Conservation (phyloP, 1,140 invertebrate genomes). For the Drosophila trapezifrons region DNA sequence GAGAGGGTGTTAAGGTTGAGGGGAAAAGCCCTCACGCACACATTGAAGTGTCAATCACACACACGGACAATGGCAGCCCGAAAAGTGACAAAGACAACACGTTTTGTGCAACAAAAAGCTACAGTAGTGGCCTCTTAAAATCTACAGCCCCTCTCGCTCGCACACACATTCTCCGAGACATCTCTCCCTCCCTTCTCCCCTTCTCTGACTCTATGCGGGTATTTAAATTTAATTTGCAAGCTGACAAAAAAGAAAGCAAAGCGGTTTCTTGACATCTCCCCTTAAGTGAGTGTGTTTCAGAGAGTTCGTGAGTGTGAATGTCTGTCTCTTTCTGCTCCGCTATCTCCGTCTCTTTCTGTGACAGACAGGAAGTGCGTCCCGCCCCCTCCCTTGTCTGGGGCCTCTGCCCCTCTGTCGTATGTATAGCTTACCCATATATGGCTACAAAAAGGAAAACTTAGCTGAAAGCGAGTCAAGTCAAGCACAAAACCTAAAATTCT, state of each 20-base stretch:
- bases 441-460: conserved; percentile 45
- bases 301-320: conserved; percentile 14
- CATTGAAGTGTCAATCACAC: conserved; percentile 48
- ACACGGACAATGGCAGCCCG: conserved; percentile 41
- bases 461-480: conserved; percentile 47
- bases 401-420: not conserved
- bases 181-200: conserved; percentile 2
- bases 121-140: conserved; percentile 53
- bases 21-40: conserved; percentile 28
- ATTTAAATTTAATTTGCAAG: conserved; percentile 78
- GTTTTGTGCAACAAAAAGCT: conserved; percentile 44
- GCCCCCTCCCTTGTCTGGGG: not conserved
- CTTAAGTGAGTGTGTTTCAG: conserved; percentile 35
- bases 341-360: conserved; percentile 20
- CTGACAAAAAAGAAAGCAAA: conserved; percentile 75
- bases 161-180: conserved; percentile 7
- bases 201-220: conserved; percentile 59
- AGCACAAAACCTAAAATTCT: conserved; percentile 46
- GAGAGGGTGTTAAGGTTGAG: not conserved
- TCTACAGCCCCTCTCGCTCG: conserved; percentile 13
- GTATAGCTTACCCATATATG: conserved; percentile 34
- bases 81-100: conserved; percentile 52
- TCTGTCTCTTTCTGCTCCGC: conserved; percentile 1
- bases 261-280: conserved; percentile 65
- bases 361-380: conserved; percentile 56